Percentiles rank a stretch among this genome's conserved stretches.
Conservation (phyloP, 1,140 invertebrate species). For the Pseudomyrmex gracilis region DNA sequence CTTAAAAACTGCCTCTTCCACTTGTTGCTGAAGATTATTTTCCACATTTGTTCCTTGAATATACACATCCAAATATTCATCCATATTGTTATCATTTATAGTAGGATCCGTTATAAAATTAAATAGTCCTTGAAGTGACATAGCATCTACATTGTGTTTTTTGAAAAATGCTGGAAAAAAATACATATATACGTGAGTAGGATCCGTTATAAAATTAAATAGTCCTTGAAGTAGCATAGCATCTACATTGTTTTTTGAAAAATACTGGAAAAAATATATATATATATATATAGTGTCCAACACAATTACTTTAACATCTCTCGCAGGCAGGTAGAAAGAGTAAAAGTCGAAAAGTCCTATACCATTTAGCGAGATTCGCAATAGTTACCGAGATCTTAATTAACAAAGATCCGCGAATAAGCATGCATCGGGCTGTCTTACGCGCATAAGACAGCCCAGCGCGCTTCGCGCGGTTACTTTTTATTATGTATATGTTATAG, state of each 20-base stretch:
- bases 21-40: constrained; percentile 89
- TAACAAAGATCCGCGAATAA: too few species aligned
- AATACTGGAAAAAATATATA: constrained; percentile 89
- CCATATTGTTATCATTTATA: constrained; percentile 93
- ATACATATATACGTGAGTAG: constrained; percentile 83
- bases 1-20: constrained; percentile 97
- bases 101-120: constrained; percentile 97
- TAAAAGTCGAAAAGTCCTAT: too few species aligned
- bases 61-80: constrained; percentile 91
- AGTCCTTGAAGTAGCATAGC: constrained; percentile 96
- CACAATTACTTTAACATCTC: too few species aligned
- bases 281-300: too few species aligned
- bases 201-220: constrained; percentile 98
- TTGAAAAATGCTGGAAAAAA: constrained; percentile 94
- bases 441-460: too few species aligned
- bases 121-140: constrained; percentile 97
- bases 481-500: too few species aligned
- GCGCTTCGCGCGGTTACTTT: too few species aligned
- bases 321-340: too few species aligned
- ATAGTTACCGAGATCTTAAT: too few species aligned
- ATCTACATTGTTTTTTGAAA: constrained; percentile 95
- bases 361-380: too few species aligned
- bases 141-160: constrained; percentile 94
- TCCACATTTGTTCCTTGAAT: constrained; percentile 87
- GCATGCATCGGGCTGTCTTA: too few species aligned